Percentiles rank a stretch among this genome's conserved stretches.
These are phyloP conservation scores for Leptinotarsa rubiginosa DNA, from an alignment of 2,888 invertebrate genomes.

Conservation along the genomic window DNA sequence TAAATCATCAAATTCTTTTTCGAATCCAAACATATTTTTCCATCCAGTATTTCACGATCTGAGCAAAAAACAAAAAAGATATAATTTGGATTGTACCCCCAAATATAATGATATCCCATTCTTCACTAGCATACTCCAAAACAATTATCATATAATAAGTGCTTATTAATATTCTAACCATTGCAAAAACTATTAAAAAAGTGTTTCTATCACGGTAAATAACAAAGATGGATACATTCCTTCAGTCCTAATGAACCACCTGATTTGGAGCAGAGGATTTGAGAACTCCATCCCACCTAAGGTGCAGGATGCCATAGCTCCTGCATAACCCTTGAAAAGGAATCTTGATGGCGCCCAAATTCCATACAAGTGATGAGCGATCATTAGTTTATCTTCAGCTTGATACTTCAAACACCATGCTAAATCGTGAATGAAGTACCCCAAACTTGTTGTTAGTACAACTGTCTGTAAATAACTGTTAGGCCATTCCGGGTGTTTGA, in stretches of 20 bases:
- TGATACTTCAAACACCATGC: conserved; percentile 64
- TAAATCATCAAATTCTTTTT: neutral
- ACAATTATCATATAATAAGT: conserved; percentile 66
- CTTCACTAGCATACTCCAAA: conserved; percentile 64
- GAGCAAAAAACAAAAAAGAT: conserved; percentile 59
- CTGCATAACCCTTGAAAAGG: conserved; percentile 66
- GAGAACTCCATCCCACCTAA: conserved; percentile 72
- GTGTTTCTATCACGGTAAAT: conserved; percentile 67
- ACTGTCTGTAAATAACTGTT: conserved; percentile 52
- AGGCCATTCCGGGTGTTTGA: conserved; percentile 54
- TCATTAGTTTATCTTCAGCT: conserved; percentile 64
- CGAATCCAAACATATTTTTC: neutral
- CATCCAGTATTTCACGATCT: conserved; percentile 44
- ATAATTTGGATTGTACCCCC: conserved; percentile 56
- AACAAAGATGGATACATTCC: conserved; percentile 67
- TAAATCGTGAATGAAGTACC: conserved; percentile 74
- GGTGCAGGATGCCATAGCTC: conserved; percentile 69
- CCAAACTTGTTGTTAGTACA: conserved; percentile 71
- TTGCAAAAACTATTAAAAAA: conserved; percentile 67
- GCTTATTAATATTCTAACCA: conserved; percentile 69
- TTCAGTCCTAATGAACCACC: conserved; percentile 72
- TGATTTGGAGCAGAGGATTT: conserved; percentile 72
- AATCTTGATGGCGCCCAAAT: conserved; percentile 68
- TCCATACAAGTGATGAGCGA: conserved; percentile 69
- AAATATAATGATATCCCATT: conserved; percentile 58